Evolutionary conservation across 23 tunicate species (phyloP).

Genomic region (Clavelina lepadiformis): DNA sequence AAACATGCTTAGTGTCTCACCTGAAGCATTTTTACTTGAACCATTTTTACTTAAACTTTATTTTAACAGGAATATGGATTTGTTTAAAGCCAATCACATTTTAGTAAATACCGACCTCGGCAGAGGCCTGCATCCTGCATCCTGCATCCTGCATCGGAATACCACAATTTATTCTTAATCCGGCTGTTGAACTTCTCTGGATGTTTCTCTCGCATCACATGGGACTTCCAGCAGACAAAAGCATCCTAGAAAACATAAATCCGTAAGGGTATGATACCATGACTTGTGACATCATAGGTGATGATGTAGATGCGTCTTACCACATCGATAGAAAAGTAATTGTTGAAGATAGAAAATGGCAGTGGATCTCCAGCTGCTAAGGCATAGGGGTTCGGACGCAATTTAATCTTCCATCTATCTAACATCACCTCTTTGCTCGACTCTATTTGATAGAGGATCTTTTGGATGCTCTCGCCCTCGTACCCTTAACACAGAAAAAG

Average conservation of each 20-base stretch:
- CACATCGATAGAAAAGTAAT: slow-evolving; percentile 85
- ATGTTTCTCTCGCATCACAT: slow-evolving; percentile 86
- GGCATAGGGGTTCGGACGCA: slow-evolving; percentile 21
- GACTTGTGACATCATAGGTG: too few species aligned
- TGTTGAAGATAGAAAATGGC: slow-evolving; percentile 76
- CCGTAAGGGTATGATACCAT: too few species aligned
- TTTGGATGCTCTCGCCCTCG: slow-evolving; percentile 68
- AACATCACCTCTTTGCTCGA: slow-evolving; percentile 37
- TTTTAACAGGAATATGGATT: too few species aligned
- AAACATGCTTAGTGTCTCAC: too few species aligned
- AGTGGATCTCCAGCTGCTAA: slow-evolving; percentile 65
- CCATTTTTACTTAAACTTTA: too few species aligned
- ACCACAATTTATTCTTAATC: slow-evolving; percentile 85
- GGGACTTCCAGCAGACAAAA: slow-evolving; percentile 69
- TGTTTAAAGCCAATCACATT: too few species aligned
- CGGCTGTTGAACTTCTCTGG: slow-evolving; percentile 89
- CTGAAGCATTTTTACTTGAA: too few species aligned
- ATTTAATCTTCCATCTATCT: slow-evolving; percentile 71
- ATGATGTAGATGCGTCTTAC: slow-evolving; percentile 15
- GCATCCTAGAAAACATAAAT: slow-evolving; percentile 54
- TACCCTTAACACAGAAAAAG: slow-evolving; percentile 24
- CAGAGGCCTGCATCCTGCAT: slow-evolving; percentile 23
- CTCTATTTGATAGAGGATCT: slow-evolving; percentile 64
- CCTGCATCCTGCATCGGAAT: slow-evolving; percentile 38
- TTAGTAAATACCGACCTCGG: too few species aligned